Evolutionary conservation across 2,888 invertebrate genomes (phyloP), one percentile per base, ranked within the genome.

Genomic region (Leucophora obtusa): DNA sequence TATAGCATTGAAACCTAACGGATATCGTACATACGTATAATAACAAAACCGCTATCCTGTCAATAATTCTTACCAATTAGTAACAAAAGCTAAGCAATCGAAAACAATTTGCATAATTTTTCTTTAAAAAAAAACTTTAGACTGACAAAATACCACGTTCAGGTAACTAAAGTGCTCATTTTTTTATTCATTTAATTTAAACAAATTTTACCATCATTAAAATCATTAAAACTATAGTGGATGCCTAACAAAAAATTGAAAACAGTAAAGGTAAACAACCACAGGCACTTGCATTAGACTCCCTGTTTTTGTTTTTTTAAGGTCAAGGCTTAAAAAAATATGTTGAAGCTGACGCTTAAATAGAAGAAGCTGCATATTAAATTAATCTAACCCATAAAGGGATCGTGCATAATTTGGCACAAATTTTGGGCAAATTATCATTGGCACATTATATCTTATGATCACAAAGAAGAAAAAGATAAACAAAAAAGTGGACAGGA

Each of bases 361-460:
- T n/a, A 69, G 71, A 78, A 65, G 35, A 28, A 62, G 24, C 43
- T 72, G 70, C 33, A 78, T 56, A 70, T n/a, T 0, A 77, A 82
- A 74, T 18, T n/a, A 70, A 60, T 35, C 24, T 54, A 43, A 58
- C 47, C 66, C 70, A 83, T 28, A 82, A 73, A 83, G 54, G 65
- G 83, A 83, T 84, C 83, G 83, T 84, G 83, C 35, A 70, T 75
- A 76, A 77, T 82, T 83, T 83, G 83, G 75, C 82, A 82, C 60
- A 84, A 80, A 82, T 84, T 80, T 77, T 50, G 7, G 14, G 65
- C 78, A 76, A 82, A 82, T 78, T 76, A 79, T 72, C 17, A 62
- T 56, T 68, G 66, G 66, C 70, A 74, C 50, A 75, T 82, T 74
- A 71, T 74, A 63, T 59, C 47, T 50, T n/a, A 53, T 60, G 62